Conservation (phyloP, 2,113 vertebrate species). For the Paradoxurus hermaphroditus region DNA sequence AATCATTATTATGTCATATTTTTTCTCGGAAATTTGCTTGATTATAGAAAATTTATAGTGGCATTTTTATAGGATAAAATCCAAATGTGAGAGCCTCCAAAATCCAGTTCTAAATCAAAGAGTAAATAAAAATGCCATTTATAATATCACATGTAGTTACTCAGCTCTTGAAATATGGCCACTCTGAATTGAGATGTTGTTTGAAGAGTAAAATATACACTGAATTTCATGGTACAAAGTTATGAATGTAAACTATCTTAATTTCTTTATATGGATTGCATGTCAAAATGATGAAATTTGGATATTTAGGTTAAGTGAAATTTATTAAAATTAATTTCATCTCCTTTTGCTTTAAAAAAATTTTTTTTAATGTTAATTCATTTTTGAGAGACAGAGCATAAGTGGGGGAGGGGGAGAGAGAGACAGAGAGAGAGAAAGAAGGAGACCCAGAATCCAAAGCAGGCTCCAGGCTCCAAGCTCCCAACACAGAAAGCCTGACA, state of each 20-base stretch:
- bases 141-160: not conserved
- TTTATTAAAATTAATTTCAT: not conserved
- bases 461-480: too few relatives aligned
- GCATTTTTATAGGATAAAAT: not conserved
- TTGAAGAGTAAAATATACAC: not conserved
- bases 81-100: not conserved
- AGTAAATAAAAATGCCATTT: not conserved
- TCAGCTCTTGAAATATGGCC: not conserved
- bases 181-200: not conserved
- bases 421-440: too few relatives aligned
- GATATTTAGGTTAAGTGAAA: not conserved
- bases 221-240: not conserved
- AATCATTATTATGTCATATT: not conserved
- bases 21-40: not conserved
- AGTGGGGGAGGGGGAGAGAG: too few relatives aligned
- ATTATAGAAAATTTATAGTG: not conserved
- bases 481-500: too few relatives aligned
- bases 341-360: not conserved
- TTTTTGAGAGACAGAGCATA: too few relatives aligned
- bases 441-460: too few relatives aligned
- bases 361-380: too few relatives aligned
- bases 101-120: not conserved
- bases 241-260: not conserved
- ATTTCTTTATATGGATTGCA: not conserved
- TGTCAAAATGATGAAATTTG: not conserved